Evolutionary conservation across 2,888 invertebrate genomes (phyloP), one percentile per base, ranked within the genome.

Genomic region (Notodonta dromedarius): DNA sequence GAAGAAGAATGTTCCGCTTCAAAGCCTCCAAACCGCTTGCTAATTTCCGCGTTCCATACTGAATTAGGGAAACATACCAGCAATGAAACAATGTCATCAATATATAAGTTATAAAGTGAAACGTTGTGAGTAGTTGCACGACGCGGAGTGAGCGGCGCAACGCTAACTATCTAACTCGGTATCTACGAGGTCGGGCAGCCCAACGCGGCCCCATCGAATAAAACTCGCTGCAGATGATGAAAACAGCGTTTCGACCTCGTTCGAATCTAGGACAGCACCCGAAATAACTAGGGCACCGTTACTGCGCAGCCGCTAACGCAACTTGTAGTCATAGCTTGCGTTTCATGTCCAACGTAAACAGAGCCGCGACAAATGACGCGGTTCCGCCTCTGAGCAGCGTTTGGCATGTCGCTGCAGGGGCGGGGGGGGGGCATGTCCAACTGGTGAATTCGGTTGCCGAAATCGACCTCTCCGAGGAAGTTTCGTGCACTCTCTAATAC

Each of bases 231-330:
- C 76, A 86, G 87, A 86, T 90, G 89, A 89, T 91, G 90, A 90
- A 90, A 90, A 91, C 89, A 81, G 83, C 86, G 85, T 85, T 87
- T 83, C 81, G 91, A 85, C 92, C 90, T 91, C 90, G 91, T 87
- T 88, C 67, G 75, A 76, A 91, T 89, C 87, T 92, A 91, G 92
- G 89, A 87, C 92, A 84, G 84, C 83, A 90, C 88, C 93, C 90
- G 80, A 92, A 92, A 92, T 91, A 91, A 91, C 92, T 91, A 88
- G 91, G 91, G 82, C 92, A 89, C 86, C 84, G 88, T 90, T 88
- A 90, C 86, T 87, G 90, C 91, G 89, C 90, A 88, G 86, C 72
- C 85, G 87, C 87, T 86, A 87, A 83, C 87, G 85, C 86, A 86
- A 87, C 80, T 83, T 59, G 59, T 58, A 56, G 53, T 69, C 83